phyloP scores from a whole-genome alignment of 2,797 vertebrate species.

The Spondyliosoma cantharus region DNA sequence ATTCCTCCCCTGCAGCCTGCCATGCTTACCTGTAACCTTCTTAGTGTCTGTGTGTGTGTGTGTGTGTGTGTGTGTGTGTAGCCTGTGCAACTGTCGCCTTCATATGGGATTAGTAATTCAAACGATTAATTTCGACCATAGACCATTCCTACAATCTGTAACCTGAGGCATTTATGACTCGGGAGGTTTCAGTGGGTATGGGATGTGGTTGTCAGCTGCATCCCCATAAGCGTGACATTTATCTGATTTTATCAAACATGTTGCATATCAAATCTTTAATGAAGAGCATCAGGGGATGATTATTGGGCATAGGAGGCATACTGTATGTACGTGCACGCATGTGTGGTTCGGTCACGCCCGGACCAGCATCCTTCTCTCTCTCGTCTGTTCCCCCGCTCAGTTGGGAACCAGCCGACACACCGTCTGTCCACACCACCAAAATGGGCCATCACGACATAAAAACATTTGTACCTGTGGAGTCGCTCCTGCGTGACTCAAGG shows the following conservation, averaged over 20 bases:
- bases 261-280: neutral
- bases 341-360: neutral
- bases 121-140: neutral
- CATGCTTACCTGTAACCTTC: constrained; percentile 20
- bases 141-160: neutral
- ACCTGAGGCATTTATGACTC: neutral
- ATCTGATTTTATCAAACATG: neutral
- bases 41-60: neutral
- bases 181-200: neutral
- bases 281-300: neutral
- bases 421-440: neutral
- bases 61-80: neutral
- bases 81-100: neutral
- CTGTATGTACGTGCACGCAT: neutral
- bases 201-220: neutral
- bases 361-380: constrained; percentile 3
- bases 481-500: neutral
- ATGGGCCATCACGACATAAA: constrained; percentile 9
- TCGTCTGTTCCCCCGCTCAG: neutral
- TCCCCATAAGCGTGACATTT: neutral
- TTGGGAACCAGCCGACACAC: constrained; percentile 1
- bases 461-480: neutral
- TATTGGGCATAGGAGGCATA: neutral
- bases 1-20: neutral
- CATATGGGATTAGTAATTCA: neutral